Evolutionary conservation across 2,113 vertebrate species (phyloP).

Genomic region (Mystacornis crossleyi): DNA sequence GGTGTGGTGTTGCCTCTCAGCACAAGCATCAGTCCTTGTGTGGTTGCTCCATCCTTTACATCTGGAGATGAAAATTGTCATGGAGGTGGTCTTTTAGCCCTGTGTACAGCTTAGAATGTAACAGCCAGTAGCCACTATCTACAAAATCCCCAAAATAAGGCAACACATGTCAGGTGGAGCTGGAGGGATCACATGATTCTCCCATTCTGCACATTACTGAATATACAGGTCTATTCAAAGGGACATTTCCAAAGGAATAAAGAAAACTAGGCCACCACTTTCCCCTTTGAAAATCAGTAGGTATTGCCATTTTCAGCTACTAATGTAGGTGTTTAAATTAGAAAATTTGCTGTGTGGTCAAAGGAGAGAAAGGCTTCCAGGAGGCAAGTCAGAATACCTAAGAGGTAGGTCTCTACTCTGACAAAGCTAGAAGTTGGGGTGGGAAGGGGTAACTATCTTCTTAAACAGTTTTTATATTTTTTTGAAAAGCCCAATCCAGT

Average conservation of each 20-base stretch:
- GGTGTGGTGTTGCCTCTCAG: not conserved
- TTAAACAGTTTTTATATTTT: not conserved
- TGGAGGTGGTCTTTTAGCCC: not conserved
- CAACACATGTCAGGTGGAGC: not conserved
- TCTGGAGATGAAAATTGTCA: not conserved
- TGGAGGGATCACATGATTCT: not conserved
- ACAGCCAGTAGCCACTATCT: not conserved
- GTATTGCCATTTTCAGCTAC: not conserved
- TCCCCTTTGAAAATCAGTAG: not conserved
- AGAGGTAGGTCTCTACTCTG: not conserved
- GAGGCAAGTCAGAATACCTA: not conserved
- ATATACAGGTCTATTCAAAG: not conserved
- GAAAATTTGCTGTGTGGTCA: not conserved
- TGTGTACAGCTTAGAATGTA: not conserved
- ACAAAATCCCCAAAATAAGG: not conserved
- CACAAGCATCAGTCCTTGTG: fast-evolving
- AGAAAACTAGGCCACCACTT: not conserved
- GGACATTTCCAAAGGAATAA: not conserved
- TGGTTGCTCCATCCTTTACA: not conserved
- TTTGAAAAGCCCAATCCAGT: not conserved
- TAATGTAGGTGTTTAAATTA: not conserved
- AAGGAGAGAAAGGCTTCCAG: not conserved
- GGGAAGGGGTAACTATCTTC: not conserved
- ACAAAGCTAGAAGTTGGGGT: not conserved
- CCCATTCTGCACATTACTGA: not conserved